A percentile compares a stretch with the other conserved stretches of the same genome.
phyloP scores from a whole-genome alignment of 2,113 vertebrate species.

The Coturnix japonica region DNA sequence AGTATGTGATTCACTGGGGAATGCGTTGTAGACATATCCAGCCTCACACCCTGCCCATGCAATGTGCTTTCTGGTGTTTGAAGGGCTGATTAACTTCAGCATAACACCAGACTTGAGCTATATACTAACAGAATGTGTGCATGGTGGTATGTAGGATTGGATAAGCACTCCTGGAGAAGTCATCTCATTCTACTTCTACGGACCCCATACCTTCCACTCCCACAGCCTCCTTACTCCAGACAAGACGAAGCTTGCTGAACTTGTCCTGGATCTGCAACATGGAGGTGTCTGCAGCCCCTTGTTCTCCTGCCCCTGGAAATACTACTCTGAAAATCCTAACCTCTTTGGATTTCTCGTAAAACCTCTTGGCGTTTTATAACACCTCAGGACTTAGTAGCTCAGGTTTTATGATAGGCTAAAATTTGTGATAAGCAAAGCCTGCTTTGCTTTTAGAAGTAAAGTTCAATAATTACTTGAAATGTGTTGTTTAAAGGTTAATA shows the following conservation, averaged over 20 bases:
- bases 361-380: neutral
- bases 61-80: neutral
- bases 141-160: neutral
- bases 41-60: neutral
- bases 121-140: fast-evolving
- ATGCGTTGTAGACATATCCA: neutral
- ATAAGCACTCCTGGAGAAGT: neutral
- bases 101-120: neutral
- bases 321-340: neutral
- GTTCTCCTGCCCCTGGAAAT: neutral
- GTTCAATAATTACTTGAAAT: neutral
- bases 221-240: neutral
- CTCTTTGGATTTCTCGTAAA: neutral
- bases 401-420: neutral
- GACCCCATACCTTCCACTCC: neutral
- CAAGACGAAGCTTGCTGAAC: neutral
- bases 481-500: neutral
- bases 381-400: neutral
- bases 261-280: neutral
- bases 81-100: neutral
- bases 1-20: fast-evolving
- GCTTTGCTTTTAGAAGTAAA: neutral
- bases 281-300: neutral
- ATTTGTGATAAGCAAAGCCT: neutral
- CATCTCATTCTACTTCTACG: fast-evolving